These are phyloP conservation scores for Glaucidium brasilianum DNA, from an alignment of 2,113 vertebrate genomes.

Conservation along the genomic window DNA sequence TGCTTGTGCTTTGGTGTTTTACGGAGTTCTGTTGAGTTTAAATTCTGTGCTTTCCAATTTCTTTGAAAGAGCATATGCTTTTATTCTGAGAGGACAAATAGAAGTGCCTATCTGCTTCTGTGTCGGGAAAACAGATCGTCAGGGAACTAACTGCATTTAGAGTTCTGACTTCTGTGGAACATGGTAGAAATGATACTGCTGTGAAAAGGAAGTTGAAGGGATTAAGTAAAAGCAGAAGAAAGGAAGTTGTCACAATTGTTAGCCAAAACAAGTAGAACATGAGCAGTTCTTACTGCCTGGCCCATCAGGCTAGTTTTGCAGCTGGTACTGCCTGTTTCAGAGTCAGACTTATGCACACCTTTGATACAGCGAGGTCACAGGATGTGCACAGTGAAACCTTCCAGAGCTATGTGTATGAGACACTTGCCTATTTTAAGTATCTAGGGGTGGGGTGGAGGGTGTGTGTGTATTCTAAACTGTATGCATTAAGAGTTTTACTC, in stretches of 20 bases:
- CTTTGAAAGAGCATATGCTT: background rate
- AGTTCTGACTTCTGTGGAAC: background rate
- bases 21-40: background rate
- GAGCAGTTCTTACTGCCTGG: background rate
- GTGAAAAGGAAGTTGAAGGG: background rate
- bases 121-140: background rate
- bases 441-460: too few relatives aligned
- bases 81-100: background rate
- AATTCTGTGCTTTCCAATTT: background rate
- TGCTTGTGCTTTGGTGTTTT: background rate
- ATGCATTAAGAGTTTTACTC: background rate
- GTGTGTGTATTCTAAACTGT: background rate
- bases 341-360: background rate
- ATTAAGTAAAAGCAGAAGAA: background rate
- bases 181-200: background rate
- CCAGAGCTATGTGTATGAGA: background rate
- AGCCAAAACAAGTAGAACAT: background rate
- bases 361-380: background rate
- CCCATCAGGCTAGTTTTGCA: accelerated
- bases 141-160: background rate
- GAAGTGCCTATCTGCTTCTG: background rate
- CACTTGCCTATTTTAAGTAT: background rate
- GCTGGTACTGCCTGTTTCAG: background rate
- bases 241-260: background rate
- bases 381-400: background rate